Percentiles rank a stretch among this genome's conserved stretches.
Evolutionary conservation across 2,113 vertebrate species (phyloP).

Genomic region (Pavo muticus): DNA sequence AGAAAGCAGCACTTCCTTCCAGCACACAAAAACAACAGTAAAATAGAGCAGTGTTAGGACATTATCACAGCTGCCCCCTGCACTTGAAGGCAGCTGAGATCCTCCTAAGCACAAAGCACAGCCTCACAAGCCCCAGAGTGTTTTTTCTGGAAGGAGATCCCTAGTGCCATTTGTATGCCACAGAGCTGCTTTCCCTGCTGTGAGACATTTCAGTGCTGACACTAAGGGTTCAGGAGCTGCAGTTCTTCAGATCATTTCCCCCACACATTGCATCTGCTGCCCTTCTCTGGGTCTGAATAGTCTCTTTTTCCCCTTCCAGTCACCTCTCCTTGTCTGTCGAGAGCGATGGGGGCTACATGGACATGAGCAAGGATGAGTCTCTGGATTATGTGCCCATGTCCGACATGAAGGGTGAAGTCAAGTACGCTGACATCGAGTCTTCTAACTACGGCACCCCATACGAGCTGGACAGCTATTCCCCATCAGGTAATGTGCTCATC

Average conservation of each 20-base stretch:
- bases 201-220: not conserved
- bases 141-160: not conserved
- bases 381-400: constrained; percentile 94
- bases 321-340: constrained; percentile 89
- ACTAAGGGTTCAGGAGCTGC: not conserved
- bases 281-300: not conserved
- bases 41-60: not conserved
- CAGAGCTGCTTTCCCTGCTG: not conserved
- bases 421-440: constrained; percentile 93
- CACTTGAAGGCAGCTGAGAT: not conserved
- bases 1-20: constrained; percentile 52
- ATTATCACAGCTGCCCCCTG: not conserved
- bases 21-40: not conserved
- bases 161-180: not conserved
- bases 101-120: not conserved
- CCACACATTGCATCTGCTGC: not conserved
- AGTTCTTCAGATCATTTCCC: not conserved
- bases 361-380: constrained; percentile 96
- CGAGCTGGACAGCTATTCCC: constrained; percentile 88
- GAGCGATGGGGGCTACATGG: constrained; percentile 97
- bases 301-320: constrained; percentile 61
- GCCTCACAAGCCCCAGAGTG: not conserved
- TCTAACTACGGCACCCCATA: constrained; percentile 91
- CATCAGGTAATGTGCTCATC: constrained; percentile 66
- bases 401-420: constrained; percentile 89